Base-by-base conservation (phyloP, 30 jellyfish, hydroid and myxozoan genomes). In the Cassiopea andromeda region DNA sequence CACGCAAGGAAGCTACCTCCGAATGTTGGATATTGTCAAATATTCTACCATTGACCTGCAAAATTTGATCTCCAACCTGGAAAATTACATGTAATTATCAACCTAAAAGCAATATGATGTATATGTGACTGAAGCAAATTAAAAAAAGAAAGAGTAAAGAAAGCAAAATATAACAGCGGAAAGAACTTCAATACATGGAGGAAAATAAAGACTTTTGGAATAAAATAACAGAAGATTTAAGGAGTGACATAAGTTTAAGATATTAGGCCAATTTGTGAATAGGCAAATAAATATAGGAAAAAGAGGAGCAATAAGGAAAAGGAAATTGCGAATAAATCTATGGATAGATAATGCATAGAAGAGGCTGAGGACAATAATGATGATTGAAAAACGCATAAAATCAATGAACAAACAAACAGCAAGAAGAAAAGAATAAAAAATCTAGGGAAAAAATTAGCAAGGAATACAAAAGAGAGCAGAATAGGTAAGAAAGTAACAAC, bases 41-140 rank as follows among this genome's bases (percentile, higher is more conserved):
- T 18, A 73, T 78, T 82, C 88, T 89, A 1, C 98, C 98, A 85
- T 94, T 94, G 70, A 90, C 96, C 48, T 94, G 91, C 57, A 94
- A 77, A 2, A 94, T 89, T 60, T 94, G 98, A 81, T 94, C 97
- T 38, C 98, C 98, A 80, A 89, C 96, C 98, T 94, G 12, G 5
- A 54, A 70, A 64, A 9, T 4, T 3, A 54, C 7, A 3, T 54
- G 64, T 54, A 54, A 10, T 6, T 54, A 3, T 6, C 64, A 54
- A 10, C 7, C 0, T 54, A 6, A 54, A 54, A 54, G 7, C 64
- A 6, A 3, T 3, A 54, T 54, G 12, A 54, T 0, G 64, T 10
- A 54, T 54, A 54, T 54, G 64, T 54, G 64, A 54, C 0, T 54
- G 64, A 10, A 47, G 19, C 38, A 27, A 27, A 27, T 27, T 0